These are phyloP conservation scores for Ursus arctos DNA, from an alignment of 2,113 vertebrate genomes.

Conservation along the genomic window DNA sequence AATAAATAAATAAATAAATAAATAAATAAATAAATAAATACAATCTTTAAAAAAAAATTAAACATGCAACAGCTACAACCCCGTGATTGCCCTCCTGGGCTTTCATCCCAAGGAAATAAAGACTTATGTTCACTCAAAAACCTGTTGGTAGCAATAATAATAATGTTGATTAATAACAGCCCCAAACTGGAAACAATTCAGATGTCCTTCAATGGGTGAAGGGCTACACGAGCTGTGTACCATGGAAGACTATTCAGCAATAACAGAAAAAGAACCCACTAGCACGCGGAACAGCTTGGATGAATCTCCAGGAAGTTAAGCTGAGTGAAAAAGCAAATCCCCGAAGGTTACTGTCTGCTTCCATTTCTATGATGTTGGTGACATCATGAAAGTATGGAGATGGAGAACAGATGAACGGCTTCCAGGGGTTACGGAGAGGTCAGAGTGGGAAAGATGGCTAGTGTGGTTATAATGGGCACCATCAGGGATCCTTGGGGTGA, in stretches of 20 bases:
- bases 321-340: background rate
- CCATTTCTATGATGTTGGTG: background rate
- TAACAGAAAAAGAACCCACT: background rate
- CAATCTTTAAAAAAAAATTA: background rate
- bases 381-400: background rate
- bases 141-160: background rate
- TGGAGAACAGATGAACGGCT: background rate
- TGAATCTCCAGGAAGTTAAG: background rate
- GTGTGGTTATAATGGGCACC: background rate
- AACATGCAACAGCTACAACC: background rate
- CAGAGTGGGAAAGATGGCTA: background rate
- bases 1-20: background rate
- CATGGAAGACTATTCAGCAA: background rate
- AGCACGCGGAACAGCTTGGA: background rate
- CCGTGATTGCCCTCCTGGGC: background rate
- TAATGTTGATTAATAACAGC: background rate
- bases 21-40: background rate
- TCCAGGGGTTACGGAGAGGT: background rate
- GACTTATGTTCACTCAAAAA: background rate
- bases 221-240: background rate
- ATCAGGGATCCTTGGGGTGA: background rate
- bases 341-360: background rate
- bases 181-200: background rate
- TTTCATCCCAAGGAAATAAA: background rate
- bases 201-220: background rate